phyloP scores from a whole-genome alignment of 2,113 vertebrate species.

The Barbus barbus region DNA sequence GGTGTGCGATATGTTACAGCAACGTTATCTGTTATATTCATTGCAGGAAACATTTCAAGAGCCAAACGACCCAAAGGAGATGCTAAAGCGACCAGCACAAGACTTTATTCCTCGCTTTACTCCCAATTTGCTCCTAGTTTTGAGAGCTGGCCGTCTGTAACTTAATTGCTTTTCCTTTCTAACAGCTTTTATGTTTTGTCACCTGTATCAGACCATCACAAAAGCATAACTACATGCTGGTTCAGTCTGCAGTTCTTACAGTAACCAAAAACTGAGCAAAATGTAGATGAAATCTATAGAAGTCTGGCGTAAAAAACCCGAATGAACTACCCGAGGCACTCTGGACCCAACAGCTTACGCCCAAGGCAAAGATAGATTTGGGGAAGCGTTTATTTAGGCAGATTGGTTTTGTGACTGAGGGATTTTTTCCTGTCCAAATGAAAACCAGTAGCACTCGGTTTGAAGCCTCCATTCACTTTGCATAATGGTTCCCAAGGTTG shows the following conservation, averaged over 20 bases:
- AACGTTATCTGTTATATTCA: constrained; percentile 8
- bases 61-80: constrained; percentile 3
- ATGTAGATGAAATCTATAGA: constrained; percentile 31
- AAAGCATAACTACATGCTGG: neutral
- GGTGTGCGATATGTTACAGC: neutral
- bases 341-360: constrained; percentile 40
- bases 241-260: constrained; percentile 49
- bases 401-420: constrained; percentile 61
- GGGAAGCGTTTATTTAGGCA: constrained; percentile 61
- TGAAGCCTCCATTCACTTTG: constrained; percentile 72
- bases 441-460: constrained; percentile 76
- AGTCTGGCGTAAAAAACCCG: constrained; percentile 19
- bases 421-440: constrained; percentile 57
- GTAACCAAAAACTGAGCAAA: constrained; percentile 19
- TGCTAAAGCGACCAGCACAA: neutral
- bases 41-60: constrained; percentile 10
- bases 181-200: constrained; percentile 53
- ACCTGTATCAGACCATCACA: constrained; percentile 64
- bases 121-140: neutral
- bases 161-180: neutral
- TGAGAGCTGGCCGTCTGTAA: neutral
- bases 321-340: constrained; percentile 48
- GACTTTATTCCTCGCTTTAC: neutral
- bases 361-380: constrained; percentile 54
- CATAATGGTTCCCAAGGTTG: constrained; percentile 78